A percentile compares a stretch with the other conserved stretches of the same genome.
phyloP scores from a whole-genome alignment of 1,140 invertebrate species.

The Plectrocnemia conspersa region DNA sequence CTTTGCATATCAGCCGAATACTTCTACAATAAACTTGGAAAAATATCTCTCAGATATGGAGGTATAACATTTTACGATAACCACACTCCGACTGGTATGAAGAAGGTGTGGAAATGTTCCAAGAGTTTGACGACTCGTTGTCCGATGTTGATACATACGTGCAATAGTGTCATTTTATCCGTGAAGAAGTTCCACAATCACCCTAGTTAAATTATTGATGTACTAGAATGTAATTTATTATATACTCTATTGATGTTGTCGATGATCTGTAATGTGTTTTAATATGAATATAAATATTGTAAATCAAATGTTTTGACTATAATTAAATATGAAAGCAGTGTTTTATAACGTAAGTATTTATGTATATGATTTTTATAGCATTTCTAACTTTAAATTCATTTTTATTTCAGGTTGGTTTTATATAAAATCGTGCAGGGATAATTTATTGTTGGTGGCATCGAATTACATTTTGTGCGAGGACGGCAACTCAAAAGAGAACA shows the following conservation, averaged over 20 bases:
- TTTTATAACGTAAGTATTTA: too few species aligned
- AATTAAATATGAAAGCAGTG: too few species aligned
- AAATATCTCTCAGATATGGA: neutral
- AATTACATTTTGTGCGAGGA: constrained; percentile 27
- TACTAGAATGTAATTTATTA: too few species aligned
- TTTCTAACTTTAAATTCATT: neutral
- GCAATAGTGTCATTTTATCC: neutral
- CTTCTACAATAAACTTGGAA: neutral
- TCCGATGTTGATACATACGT: constrained; percentile 1
- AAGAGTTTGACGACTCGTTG: neutral
- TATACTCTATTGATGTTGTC: too few species aligned
- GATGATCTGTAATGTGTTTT: too few species aligned
- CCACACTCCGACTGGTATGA: neutral
- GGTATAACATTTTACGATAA: neutral
- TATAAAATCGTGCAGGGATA: constrained; percentile 23
- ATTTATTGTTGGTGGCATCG: constrained; percentile 20
- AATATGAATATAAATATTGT: too few species aligned
- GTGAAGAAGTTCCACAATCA: neutral
- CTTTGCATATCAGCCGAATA: constrained; percentile 1
- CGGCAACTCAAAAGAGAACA: constrained; percentile 4
- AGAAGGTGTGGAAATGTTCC: constrained; percentile 1
- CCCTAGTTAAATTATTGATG: too few species aligned
- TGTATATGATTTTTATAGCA: too few species aligned
- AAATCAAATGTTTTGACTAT: too few species aligned
- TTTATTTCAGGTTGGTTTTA: constrained; percentile 29